Conservation (phyloP, 2,113 vertebrate species). For the Oncorhynchus masou region DNA sequence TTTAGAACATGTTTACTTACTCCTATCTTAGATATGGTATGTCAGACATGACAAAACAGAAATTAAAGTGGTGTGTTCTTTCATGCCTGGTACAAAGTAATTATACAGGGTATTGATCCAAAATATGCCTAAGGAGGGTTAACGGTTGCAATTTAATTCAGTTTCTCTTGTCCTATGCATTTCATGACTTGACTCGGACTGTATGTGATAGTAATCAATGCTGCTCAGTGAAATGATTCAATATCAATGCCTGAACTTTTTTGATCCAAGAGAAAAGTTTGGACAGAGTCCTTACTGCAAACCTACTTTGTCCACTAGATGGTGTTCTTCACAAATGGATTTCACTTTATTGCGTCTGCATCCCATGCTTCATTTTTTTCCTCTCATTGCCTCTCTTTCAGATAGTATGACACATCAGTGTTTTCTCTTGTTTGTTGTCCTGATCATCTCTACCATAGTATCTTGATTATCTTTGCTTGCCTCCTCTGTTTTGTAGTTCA, state of each 20-base stretch:
- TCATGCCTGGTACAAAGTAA: no score
- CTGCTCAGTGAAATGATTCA: neutral
- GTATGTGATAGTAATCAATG: neutral
- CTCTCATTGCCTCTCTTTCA: neutral
- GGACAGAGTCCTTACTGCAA: neutral
- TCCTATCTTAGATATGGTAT: no score
- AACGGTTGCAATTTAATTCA: no score
- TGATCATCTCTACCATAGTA: neutral
- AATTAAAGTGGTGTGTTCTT: no score
- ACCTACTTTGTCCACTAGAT: constrained; percentile 23
- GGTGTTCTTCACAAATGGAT: constrained; percentile 5
- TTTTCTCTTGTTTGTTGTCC: neutral
- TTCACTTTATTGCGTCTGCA: neutral
- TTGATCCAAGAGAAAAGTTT: no score
- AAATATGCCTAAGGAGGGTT: no score
- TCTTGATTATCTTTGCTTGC: neutral
- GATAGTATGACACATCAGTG: neutral
- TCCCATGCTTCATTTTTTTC: no score
- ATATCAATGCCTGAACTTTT: neutral
- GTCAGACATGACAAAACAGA: no score
- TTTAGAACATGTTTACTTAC: no score
- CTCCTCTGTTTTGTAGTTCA: neutral
- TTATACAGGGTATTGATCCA: no score
- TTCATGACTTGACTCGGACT: no score
- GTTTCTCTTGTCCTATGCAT: no score